Percentiles rank a stretch among this genome's conserved stretches.
phyloP scores from a whole-genome alignment of 2,113 vertebrate genomes.

The Dicrurus megarhynchus region DNA sequence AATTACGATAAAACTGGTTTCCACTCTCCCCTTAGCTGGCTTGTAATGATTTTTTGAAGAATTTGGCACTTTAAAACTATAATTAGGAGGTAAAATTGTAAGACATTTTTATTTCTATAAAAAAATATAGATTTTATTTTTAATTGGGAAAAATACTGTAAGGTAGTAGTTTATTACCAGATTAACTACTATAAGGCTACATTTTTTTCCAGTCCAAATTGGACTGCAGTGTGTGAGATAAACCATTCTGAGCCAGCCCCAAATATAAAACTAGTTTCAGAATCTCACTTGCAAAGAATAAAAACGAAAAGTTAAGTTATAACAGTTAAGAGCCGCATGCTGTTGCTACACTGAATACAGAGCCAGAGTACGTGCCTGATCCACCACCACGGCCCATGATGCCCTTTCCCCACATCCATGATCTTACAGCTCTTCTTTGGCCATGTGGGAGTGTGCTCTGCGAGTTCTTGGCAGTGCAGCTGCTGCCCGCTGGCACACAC shows the following conservation, averaged over 20 bases:
- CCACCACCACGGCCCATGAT: accelerated
- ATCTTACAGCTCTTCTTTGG: not conserved
- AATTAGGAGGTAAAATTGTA: not conserved
- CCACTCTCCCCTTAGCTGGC: not conserved
- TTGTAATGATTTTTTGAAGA: not conserved
- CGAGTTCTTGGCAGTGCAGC: accelerated
- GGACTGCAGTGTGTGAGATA: not conserved
- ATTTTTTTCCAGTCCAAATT: not conserved
- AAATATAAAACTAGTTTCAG: not conserved
- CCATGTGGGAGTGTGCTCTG: not conserved
- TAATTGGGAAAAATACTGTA: not conserved
- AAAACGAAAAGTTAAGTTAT: not conserved
- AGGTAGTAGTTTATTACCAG: not conserved
- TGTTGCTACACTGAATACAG: not conserved
- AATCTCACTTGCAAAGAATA: not conserved
- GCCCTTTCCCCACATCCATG: not conserved
- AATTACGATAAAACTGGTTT: not conserved
- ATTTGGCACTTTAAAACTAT: not conserved
- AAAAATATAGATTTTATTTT: not conserved
- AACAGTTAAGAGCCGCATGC: not conserved
- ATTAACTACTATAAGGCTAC: not conserved
- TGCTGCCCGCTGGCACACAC: not conserved
- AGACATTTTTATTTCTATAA: not conserved
- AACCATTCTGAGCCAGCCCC: not conserved
- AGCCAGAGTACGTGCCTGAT: accelerated